Conservation (phyloP, 2,797 vertebrate genomes). For the Ctenopoma kingsleyae region DNA sequence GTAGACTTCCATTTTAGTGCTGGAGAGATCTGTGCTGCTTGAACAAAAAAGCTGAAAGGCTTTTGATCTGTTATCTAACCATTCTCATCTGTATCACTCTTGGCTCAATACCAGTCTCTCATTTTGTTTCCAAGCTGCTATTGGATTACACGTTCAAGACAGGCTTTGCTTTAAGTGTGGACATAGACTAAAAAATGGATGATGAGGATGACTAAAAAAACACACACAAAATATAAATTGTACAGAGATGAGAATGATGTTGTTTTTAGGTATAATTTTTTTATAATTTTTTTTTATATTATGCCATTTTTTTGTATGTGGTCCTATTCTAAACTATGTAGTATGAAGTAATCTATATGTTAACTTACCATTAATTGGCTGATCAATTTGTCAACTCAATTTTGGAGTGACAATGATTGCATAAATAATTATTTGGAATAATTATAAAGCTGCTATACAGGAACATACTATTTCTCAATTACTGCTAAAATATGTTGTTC, state of each 20-base stretch:
- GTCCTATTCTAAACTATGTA: background rate
- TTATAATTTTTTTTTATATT: background rate
- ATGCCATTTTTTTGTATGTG: background rate
- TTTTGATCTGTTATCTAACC: constrained; percentile 73
- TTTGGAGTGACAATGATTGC: too few species aligned
- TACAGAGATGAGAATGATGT: background rate
- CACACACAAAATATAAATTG: background rate
- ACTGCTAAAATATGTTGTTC: background rate
- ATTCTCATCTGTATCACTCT: constrained; percentile 61
- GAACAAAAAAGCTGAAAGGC: constrained; percentile 41
- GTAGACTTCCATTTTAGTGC: constrained; percentile 32
- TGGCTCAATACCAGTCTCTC: constrained; percentile 28
- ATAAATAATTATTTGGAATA: background rate
- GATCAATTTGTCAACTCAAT: background rate
- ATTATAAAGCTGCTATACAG: background rate
- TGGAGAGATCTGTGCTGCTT: constrained; percentile 26
- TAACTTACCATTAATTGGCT: background rate
- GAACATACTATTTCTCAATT: background rate
- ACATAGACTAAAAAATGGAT: constrained; percentile 9
- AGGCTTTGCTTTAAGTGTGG: constrained; percentile 2
- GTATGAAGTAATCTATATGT: background rate
- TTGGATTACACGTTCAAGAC: constrained; percentile 39
- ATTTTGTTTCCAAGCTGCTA: constrained; percentile 38
- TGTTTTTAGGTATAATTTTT: background rate
- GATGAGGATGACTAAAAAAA: background rate